Conservation (phyloP, 1,140 invertebrate species). For the Orchesella cincta region DNA sequence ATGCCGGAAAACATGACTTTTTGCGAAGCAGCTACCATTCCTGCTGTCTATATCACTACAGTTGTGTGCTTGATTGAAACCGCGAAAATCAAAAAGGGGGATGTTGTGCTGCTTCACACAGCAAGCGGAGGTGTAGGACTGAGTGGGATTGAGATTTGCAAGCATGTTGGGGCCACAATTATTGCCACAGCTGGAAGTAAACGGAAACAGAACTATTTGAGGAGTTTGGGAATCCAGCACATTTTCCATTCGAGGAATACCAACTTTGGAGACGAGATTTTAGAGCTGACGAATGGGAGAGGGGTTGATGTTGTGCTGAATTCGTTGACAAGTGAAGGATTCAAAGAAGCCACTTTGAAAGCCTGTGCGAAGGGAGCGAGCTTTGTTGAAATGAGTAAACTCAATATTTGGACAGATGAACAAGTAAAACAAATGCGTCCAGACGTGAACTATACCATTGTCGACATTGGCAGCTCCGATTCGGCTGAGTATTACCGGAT, state of each 20-base stretch:
- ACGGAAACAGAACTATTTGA: no score
- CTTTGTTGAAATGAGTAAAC: slow-evolving; percentile 18
- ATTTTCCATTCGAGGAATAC: slow-evolving; percentile 15
- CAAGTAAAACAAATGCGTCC: not conserved
- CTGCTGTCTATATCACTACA: not conserved
- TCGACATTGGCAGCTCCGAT: not conserved
- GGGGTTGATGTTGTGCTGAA: not conserved
- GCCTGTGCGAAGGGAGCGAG: no score
- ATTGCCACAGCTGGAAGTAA: not conserved
- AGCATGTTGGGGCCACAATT: not conserved
- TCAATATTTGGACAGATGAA: not conserved
- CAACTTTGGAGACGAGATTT: not conserved
- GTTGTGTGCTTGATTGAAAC: not conserved
- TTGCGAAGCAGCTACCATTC: slow-evolving; percentile 17
- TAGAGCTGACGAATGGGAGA: not conserved
- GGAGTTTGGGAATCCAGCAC: not conserved
- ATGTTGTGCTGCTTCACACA: not conserved
- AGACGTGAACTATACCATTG: not conserved
- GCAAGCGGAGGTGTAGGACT: not conserved
- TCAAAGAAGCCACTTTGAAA: no score
- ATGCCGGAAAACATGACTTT: slow-evolving; percentile 11
- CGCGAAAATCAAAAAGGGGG: not conserved
- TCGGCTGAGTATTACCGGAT: no score
- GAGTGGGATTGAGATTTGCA: not conserved
- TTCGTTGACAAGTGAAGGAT: not conserved